These are phyloP conservation scores for Stichodactyla mertensii DNA, from an alignment of 64 coral and sea anemone genomes.

Conservation along the genomic window DNA sequence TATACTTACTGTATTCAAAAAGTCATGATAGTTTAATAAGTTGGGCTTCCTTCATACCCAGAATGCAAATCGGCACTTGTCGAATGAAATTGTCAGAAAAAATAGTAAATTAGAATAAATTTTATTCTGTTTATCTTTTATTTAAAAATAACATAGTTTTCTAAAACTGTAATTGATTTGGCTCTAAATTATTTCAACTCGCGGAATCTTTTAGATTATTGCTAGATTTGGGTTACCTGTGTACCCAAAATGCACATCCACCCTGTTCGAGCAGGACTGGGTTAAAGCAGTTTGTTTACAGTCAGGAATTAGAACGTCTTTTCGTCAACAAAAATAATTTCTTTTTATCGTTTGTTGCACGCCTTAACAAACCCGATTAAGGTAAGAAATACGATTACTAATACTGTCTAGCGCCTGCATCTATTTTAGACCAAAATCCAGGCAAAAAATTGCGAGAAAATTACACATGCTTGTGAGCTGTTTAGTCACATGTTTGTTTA, in stretches of 20 bases:
- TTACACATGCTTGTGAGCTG: too few relatives aligned
- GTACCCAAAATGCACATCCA: conserved; percentile 6
- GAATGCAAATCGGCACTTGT: too few relatives aligned
- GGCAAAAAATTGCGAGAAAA: background rate
- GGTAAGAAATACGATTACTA: background rate
- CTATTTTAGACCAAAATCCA: background rate
- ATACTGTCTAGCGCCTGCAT: background rate
- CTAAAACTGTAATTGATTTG: too few relatives aligned
- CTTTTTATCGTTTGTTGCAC: background rate
- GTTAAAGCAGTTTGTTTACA: background rate
- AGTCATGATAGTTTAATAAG: too few relatives aligned
- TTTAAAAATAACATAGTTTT: too few relatives aligned
- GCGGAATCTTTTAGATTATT: background rate
- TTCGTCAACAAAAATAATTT: background rate
- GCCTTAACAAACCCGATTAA: background rate
- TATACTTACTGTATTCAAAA: too few relatives aligned
- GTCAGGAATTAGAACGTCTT: background rate
- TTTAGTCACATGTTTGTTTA: too few relatives aligned
- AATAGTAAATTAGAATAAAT: too few relatives aligned
- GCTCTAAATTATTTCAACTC: background rate
- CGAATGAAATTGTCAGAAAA: too few relatives aligned
- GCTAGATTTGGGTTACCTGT: conserved; percentile 16
- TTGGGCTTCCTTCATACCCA: too few relatives aligned
- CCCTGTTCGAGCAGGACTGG: background rate
- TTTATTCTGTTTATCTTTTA: too few relatives aligned